Base-by-base conservation (phyloP, 2,113 vertebrate species). In the Zeus faber region DNA sequence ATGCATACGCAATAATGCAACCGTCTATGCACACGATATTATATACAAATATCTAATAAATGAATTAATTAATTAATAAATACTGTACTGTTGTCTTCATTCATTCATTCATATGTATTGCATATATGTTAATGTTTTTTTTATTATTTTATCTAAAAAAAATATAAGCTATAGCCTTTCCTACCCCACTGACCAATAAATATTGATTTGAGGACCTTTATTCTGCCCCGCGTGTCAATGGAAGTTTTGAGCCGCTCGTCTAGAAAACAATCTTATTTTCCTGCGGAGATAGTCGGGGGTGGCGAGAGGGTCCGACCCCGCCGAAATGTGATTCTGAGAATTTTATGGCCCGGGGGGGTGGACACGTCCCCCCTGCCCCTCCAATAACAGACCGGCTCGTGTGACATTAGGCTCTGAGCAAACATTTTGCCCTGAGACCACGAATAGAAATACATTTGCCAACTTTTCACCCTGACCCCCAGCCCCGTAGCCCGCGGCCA, bases 401-500 rank as follows among this genome's bases (percentile, higher is more conserved):
- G 76, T 79, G 77, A 81, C 77, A 80, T 76, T 77, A 65, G 64
- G 70, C 54, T 67, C 37, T 62, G 55, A 80, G 76, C 73, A 80
- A 74, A 54, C 46, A 64, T 37, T 31, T 72, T 68, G 65, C 61
- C 72, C 70, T 54, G 68, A 81, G 79, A 80, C 74, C 74, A 78
- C 77, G 66, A 77, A 77, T 67, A 75, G 52, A 87, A 83, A 84
- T 79, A 77, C 60, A 81, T 67, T 67, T 80, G 56, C 31, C 49
- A 50, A 54, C 57, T 65, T 80, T 67, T 62, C 52, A 70, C 63
- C 46, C 54, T 79, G 73, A 85, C 82, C 77, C 75, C 76, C 29
- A 76, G 70, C 62, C 69, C 76, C 72, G 62, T 66, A 77, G 76
- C 81, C 72, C 64, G 14, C 18, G 46, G 79, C 65, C 74, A 84